A percentile compares a stretch with the other conserved stretches of the same genome.
Evolutionary conservation across 2,888 invertebrate genomes (phyloP).

Genomic region (Lumbricus terrestris): DNA sequence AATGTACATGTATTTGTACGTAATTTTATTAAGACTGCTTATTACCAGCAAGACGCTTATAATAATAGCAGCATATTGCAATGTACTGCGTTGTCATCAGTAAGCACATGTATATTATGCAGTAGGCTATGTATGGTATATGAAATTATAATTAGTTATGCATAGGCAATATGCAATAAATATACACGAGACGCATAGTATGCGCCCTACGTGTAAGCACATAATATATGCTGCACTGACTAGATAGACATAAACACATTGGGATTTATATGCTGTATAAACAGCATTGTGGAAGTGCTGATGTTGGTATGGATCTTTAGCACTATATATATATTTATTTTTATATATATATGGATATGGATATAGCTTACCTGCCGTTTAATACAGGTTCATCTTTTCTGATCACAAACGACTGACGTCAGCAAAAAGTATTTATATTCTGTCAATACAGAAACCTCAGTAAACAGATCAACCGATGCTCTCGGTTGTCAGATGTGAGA

Average conservation of each 20-base stretch:
- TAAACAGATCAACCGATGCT: background rate
- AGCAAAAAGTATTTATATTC: background rate
- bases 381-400: conserved; percentile 3
- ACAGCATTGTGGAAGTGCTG: background rate
- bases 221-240: background rate
- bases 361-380: too few relatives aligned
- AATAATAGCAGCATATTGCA: too few relatives aligned
- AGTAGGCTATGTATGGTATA: background rate
- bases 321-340: too few relatives aligned
- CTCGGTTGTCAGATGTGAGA: background rate
- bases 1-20: background rate
- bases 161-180: too few relatives aligned
- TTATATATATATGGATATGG: too few relatives aligned
- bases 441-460: background rate
- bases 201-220: background rate
- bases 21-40: too few relatives aligned
- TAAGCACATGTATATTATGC: too few relatives aligned
- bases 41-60: too few relatives aligned
- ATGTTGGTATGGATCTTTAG: background rate
- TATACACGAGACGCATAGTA: too few relatives aligned
- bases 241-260: background rate
- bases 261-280: background rate
- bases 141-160: too few relatives aligned
- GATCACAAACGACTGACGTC: conserved; percentile 3
- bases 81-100: too few relatives aligned